phyloP scores from a whole-genome alignment of 1,140 invertebrate species.

The Pararge aegeria region DNA sequence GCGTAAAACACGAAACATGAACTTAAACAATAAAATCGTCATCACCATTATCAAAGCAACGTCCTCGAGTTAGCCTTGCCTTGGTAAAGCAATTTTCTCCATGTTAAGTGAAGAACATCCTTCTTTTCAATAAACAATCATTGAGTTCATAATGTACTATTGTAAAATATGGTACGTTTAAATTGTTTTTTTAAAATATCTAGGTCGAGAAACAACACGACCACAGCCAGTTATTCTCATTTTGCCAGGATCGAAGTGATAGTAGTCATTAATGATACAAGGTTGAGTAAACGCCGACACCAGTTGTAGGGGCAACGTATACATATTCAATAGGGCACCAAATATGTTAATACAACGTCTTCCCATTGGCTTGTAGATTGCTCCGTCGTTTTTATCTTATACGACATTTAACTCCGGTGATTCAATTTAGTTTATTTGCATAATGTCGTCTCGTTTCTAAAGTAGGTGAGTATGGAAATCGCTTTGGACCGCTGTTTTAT shows the following conservation, averaged over 20 bases:
- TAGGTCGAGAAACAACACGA: not conserved
- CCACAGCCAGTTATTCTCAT: constrained; percentile 16
- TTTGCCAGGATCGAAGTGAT: constrained; percentile 28
- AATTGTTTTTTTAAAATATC: not conserved
- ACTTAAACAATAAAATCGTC: too few species aligned
- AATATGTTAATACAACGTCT: constrained; percentile 75
- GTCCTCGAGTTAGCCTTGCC: too few species aligned
- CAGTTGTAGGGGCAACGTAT: constrained; percentile 59
- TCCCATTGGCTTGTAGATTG: constrained; percentile 77
- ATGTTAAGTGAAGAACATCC: too few species aligned
- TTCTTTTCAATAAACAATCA: too few species aligned
- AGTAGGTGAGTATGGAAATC: constrained; percentile 75
- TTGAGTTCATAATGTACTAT: too few species aligned
- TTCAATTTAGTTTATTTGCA: constrained; percentile 79
- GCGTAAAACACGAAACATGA: too few species aligned
- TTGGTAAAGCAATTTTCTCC: too few species aligned
- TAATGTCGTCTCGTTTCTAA: constrained; percentile 65
- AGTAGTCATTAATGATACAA: constrained; percentile 63
- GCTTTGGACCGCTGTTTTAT: constrained; percentile 34
- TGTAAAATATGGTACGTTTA: not conserved
- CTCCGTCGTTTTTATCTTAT: constrained; percentile 78
- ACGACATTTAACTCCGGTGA: constrained; percentile 78
- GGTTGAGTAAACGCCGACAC: constrained; percentile 60
- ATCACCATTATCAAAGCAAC: too few species aligned
- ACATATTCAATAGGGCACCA: constrained; percentile 77